Percentiles rank a stretch among this genome's conserved stretches.
Evolutionary conservation across 2,797 vertebrate genomes (phyloP).

Genomic region (Trematomus bernacchii): DNA sequence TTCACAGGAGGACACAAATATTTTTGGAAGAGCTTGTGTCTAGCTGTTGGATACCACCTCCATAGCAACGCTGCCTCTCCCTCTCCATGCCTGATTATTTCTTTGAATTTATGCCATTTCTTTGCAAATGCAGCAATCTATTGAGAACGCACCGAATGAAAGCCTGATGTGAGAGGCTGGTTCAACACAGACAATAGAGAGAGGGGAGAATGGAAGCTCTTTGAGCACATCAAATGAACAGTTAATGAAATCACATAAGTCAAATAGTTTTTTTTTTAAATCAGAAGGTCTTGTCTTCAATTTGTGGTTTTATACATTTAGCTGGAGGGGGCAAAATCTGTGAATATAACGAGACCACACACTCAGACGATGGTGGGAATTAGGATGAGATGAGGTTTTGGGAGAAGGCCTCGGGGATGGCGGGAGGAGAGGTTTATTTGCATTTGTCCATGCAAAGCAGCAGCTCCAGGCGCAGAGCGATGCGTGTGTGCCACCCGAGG

Average conservation of each 20-base stretch:
- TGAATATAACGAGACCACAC: conserved; percentile 23
- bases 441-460: conserved; percentile 96
- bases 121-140: conserved; percentile 62
- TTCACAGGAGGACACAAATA: conserved; percentile 38
- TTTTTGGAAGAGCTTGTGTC: conserved; percentile 42
- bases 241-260: conserved; percentile 40
- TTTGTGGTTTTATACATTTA: conserved; percentile 18
- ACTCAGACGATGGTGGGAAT: not conserved
- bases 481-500: conserved; percentile 98
- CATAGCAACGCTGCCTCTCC: conserved; percentile 66
- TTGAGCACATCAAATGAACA: conserved; percentile 71
- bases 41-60: conserved; percentile 41
- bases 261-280: conserved; percentile 21
- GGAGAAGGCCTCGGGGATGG: conserved; percentile 25
- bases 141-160: conserved; percentile 63
- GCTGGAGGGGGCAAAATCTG: conserved; percentile 15
- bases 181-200: conserved; percentile 48
- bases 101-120: conserved; percentile 77
- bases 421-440: conserved; percentile 65
- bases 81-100: conserved; percentile 68
- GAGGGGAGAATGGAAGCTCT: conserved; percentile 55
- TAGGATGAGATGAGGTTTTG: conserved; percentile 1
- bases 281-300: conserved; percentile 29
- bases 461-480: conserved; percentile 96
- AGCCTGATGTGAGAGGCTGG: conserved; percentile 40